phyloP scores from a whole-genome alignment of 2,888 invertebrate species.

The Molorchus minor region DNA sequence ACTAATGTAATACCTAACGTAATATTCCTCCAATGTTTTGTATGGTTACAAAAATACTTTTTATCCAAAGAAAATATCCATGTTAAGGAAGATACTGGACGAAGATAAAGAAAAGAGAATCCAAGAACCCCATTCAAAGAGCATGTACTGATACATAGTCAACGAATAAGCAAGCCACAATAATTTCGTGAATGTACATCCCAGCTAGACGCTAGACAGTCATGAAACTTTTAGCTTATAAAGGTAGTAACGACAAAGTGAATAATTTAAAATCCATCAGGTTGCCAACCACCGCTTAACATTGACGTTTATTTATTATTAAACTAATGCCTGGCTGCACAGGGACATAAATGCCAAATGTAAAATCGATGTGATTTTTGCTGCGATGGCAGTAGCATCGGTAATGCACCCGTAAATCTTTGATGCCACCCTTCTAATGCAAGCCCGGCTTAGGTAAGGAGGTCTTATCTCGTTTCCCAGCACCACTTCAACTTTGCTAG shows the following conservation, averaged over 20 bases:
- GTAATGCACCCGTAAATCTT: conserved; percentile 36
- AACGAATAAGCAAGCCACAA: no score
- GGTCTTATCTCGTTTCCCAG: conserved; percentile 53
- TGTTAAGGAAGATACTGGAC: no score
- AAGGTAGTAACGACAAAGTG: background rate
- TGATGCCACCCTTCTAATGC: conserved; percentile 24
- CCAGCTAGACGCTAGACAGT: background rate
- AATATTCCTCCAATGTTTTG: no score
- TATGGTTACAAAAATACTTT: no score
- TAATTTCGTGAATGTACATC: no score
- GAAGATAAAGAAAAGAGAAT: no score
- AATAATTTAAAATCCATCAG: conserved; percentile 13
- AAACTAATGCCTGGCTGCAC: conserved; percentile 12
- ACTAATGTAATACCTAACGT: no score
- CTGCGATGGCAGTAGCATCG: conserved; percentile 23
- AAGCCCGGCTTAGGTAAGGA: conserved; percentile 9
- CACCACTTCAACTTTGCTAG: conserved; percentile 44
- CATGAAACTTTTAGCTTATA: background rate
- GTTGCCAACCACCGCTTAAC: conserved; percentile 17
- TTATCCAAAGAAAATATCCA: no score
- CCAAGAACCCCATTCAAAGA: no score
- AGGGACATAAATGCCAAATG: conserved; percentile 26
- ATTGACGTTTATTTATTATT: conserved; percentile 8
- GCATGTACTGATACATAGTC: no score
- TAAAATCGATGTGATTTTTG: conserved; percentile 35